A percentile compares a stretch with the other conserved stretches of the same genome.
phyloP scores from a whole-genome alignment of 1,140 invertebrate genomes.

The Brachionus rubens region DNA sequence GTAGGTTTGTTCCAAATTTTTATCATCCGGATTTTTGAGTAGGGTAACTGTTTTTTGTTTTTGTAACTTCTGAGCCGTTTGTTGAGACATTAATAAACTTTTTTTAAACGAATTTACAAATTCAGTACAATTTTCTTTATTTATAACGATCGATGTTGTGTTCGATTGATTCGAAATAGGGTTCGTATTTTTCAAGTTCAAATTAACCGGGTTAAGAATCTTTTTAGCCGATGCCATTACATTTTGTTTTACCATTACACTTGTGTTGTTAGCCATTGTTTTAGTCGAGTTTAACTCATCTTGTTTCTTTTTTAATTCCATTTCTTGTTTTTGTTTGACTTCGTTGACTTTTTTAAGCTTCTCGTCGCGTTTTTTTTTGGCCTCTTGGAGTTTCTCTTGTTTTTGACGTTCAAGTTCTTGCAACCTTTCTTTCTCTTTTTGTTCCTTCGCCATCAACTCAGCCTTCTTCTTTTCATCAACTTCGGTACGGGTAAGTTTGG shows the following conservation, averaged over 20 bases:
- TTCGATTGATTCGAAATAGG: no score
- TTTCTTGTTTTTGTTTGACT: conserved; percentile 1
- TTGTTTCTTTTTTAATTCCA: conserved; percentile 11
- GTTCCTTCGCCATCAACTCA: neutral
- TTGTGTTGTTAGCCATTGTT: no score
- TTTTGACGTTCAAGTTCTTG: conserved; percentile 14
- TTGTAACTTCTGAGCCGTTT: neutral
- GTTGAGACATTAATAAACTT: conserved; percentile 5
- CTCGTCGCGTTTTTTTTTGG: conserved; percentile 25
- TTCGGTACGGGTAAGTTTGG: conserved; percentile 1
- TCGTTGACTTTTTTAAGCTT: conserved; percentile 31
- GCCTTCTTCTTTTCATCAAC: conserved; percentile 24
- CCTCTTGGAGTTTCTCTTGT: neutral
- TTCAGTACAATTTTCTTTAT: conserved; percentile 22
- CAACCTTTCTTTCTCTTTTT: conserved; percentile 2
- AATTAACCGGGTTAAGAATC: neutral
- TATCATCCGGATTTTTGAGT: neutral
- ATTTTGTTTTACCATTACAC: neutral
- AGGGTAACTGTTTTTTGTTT: conserved; percentile 27
- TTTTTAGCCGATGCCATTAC: conserved; percentile 24
- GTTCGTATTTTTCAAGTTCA: neutral
- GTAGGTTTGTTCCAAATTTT: conserved; percentile 1
- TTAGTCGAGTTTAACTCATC: conserved; percentile 22
- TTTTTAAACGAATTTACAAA: conserved; percentile 39
- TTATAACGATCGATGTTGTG: neutral